Percentiles rank a stretch among this genome's conserved stretches.
phyloP scores from a whole-genome alignment of 2,113 vertebrate species.

The Mellivora capensis region DNA sequence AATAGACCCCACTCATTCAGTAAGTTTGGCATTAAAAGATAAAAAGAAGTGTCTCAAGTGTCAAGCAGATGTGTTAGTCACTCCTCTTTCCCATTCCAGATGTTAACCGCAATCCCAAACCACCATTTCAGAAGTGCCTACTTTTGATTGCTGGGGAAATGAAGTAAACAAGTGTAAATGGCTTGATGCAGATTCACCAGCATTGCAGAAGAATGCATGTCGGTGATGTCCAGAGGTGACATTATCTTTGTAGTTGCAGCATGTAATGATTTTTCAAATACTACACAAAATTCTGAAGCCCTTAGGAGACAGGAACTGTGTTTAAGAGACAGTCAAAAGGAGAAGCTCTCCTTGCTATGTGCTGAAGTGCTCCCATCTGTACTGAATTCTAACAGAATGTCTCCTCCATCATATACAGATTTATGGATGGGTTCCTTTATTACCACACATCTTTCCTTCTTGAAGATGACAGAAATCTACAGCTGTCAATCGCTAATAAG shows the following conservation, averaged over 20 bases:
- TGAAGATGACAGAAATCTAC: constrained; percentile 39
- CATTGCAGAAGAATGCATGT: not conserved
- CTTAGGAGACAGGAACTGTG: not conserved
- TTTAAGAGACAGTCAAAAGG: not conserved
- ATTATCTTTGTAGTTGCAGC: not conserved
- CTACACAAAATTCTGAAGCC: not conserved
- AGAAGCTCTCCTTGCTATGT: not conserved
- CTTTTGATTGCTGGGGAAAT: not conserved
- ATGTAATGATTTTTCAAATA: not conserved
- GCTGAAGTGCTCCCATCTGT: not conserved
- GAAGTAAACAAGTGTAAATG: not conserved
- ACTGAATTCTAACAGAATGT: constrained; percentile 10
- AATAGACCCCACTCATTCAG: not conserved
- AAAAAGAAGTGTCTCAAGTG: not conserved
- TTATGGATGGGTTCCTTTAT: constrained; percentile 40
- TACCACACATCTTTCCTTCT: constrained; percentile 36
- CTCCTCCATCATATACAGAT: not conserved
- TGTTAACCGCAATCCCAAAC: not conserved
- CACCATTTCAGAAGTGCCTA: not conserved
- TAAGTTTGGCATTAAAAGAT: not conserved
- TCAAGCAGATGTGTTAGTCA: not conserved
- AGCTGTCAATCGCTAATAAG: constrained; percentile 63
- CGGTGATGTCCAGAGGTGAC: not conserved
- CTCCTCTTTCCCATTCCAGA: not conserved
- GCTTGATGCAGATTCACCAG: not conserved